Percentiles rank a stretch among this genome's conserved stretches.
Evolutionary conservation across 2,888 invertebrate species (phyloP).

Genomic region (Crioceris asparagi): DNA sequence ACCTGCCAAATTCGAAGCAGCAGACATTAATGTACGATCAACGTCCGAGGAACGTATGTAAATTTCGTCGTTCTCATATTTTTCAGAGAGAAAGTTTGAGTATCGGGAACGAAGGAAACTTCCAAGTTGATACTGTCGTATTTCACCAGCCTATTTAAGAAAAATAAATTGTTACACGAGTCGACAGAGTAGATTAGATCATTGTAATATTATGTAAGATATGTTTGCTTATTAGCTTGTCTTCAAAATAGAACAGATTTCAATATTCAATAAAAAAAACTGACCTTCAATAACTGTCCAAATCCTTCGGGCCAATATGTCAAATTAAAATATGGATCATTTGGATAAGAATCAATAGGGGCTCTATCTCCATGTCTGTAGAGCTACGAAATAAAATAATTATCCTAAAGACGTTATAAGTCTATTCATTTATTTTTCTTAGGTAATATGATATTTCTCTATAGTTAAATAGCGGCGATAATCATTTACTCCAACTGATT

Average conservation of each 20-base stretch:
- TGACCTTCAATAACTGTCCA: conserved; percentile 15
- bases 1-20: conserved; percentile 66
- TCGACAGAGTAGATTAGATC: too few species aligned
- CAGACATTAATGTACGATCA: conserved; percentile 82
- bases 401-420: too few species aligned
- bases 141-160: conserved; percentile 50
- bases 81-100: conserved; percentile 43
- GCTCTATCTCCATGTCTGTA: conserved; percentile 14
- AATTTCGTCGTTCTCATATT: conserved; percentile 46
- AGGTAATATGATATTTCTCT: too few species aligned
- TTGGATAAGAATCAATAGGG: conserved; percentile 12
- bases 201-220: too few species aligned
- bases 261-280: conserved; percentile 1
- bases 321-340: conserved; percentile 11
- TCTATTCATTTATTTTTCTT: too few species aligned
- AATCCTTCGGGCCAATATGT: conserved; percentile 13
- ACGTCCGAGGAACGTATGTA: conserved; percentile 65
- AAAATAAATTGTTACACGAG: neutral
- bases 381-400: too few species aligned
- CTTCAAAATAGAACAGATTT: neutral
- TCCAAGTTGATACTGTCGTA: conserved; percentile 54
- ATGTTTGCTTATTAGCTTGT: too few species aligned
- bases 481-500: too few species aligned
- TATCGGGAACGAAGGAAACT: conserved; percentile 63
- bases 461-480: too few species aligned